Percentiles rank a stretch among this genome's conserved stretches.
phyloP scores from a whole-genome alignment of 2,113 vertebrate genomes.

The Tupaia chinensis region DNA sequence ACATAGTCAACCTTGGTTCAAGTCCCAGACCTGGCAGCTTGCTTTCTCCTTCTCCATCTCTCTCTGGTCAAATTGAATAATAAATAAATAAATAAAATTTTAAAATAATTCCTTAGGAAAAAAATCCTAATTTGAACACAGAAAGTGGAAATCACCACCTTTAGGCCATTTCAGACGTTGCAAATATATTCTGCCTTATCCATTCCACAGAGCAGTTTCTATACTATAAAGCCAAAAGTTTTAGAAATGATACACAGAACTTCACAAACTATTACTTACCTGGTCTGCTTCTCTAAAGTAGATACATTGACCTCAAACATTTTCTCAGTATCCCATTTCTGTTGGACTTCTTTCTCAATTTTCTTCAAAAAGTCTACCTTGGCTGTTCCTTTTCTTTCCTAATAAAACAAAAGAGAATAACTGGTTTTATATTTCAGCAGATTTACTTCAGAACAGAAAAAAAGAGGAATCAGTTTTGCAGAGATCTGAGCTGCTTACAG shows the following conservation, averaged over 20 bases:
- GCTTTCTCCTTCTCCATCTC: too few relatives aligned
- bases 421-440: neutral
- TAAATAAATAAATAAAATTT: too few relatives aligned
- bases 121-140: neutral
- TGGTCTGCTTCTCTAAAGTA: constrained; percentile 73
- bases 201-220: neutral
- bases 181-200: neutral
- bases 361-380: constrained; percentile 97
- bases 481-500: constrained; percentile 45
- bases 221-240: neutral
- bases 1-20: too few relatives aligned
- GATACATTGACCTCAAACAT: constrained; percentile 92
- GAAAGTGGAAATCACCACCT: neutral
- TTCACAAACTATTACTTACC: constrained; percentile 61
- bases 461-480: constrained; percentile 29
- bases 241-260: neutral
- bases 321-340: constrained; percentile 94
- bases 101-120: neutral
- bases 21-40: too few relatives aligned
- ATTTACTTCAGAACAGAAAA: neutral
- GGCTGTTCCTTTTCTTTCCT: constrained; percentile 97
- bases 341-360: constrained; percentile 95
- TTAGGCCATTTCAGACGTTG: neutral
- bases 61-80: too few relatives aligned
- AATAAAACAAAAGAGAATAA: neutral